Evolutionary conservation across 2,888 invertebrate species (phyloP), one percentile per base, ranked within the genome.

Genomic region (Thelaira solivaga): DNA sequence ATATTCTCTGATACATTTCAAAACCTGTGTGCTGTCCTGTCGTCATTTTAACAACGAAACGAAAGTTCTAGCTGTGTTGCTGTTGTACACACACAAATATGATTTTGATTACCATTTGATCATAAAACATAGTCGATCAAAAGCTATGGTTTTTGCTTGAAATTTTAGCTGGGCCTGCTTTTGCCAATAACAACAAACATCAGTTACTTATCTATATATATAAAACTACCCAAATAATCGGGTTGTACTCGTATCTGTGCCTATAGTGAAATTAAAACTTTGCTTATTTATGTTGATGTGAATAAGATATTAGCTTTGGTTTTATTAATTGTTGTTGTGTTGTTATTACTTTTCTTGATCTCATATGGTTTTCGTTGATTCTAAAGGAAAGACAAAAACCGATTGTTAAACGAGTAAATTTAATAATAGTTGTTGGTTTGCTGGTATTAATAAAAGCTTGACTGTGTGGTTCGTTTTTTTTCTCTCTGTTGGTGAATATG

Each of bases 1-100:
- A 74, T 74, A 36, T 0, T 29, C 7, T 18, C 13, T 26, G 36
- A 18, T 4, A 11, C 7, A 26, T 43, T 57, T 45, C 7, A 26
- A 47, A 47, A 43, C 55, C n/a, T n/a, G n/a, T n/a, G n/a, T n/a
- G n/a, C n/a, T n/a, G n/a, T 74, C 73, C 73, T 74, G 65, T 73
- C 73, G 73, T n/a, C n/a, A n/a, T 74, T 59, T 34, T 3, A 41
- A 26, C 22, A 43, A 55, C 45, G 36, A 55, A 55, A 20, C 34
- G 34, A 51, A 59, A 49, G 59, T 67, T 67, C 51, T 67, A 45
- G 53, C 16, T 53, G 34, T 59, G 13, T 29, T 64, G 16, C 8
- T 51, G 20, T 41, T 39, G 18, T 53, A 43, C n/a, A n/a, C n/a
- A n/a, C n/a, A n/a, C n/a, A n/a, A 6, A 8, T 68, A 29, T 69